Evolutionary conservation across 2,113 vertebrate species (phyloP).

Genomic region (Muscicapa adusta): DNA sequence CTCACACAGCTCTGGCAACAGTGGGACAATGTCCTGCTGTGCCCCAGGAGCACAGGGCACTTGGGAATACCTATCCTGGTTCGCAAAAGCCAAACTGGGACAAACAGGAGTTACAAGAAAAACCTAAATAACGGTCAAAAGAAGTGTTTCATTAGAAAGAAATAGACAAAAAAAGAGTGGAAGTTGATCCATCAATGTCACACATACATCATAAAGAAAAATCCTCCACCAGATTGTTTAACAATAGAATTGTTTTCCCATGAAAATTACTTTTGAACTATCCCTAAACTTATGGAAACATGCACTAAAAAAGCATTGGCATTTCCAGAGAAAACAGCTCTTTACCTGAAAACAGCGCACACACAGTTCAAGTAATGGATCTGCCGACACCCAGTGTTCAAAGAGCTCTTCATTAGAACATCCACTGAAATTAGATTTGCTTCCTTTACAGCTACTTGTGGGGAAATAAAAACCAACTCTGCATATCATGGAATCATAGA

Average conservation of each 20-base stretch:
- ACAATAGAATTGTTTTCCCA: neutral
- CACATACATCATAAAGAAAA: slow-evolving; percentile 9
- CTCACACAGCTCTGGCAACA: accelerated
- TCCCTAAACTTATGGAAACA: neutral
- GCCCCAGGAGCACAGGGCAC: accelerated
- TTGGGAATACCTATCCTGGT: accelerated
- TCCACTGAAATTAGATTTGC: neutral
- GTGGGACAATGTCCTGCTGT: accelerated
- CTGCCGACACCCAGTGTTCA: neutral
- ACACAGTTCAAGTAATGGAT: neutral
- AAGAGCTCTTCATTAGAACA: neutral
- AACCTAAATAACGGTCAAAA: neutral
- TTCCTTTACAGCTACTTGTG: neutral
- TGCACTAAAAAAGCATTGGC: neutral
- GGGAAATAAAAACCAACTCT: neutral
- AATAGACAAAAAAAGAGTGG: no score
- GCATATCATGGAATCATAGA: neutral
- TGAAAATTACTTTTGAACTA: neutral
- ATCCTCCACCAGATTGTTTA: neutral
- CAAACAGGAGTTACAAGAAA: neutral
- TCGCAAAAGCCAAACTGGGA: neutral
- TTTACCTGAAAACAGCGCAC: neutral
- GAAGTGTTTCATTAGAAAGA: neutral
- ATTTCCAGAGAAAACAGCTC: neutral
- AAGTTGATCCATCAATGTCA: neutral